A percentile compares a stretch with the other conserved stretches of the same genome.
phyloP scores from a whole-genome alignment of 2,888 invertebrate genomes.

The Amphipoea oculea region DNA sequence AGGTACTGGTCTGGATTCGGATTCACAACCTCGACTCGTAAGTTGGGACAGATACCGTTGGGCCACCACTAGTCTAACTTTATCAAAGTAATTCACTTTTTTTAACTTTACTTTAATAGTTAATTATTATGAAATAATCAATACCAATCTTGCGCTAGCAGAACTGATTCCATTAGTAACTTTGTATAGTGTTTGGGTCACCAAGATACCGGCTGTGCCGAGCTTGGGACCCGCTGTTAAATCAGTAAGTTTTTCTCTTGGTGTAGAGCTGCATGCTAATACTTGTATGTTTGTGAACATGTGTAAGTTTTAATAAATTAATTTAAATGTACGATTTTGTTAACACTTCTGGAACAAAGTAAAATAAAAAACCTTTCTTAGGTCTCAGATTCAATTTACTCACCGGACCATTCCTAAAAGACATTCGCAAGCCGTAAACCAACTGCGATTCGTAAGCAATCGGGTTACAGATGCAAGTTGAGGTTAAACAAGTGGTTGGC shows the following conservation, averaged over 20 bases:
- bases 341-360: background rate
- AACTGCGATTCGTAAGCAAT: slow-evolving; percentile 68
- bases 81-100: background rate
- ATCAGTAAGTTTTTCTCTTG: no score
- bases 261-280: no score
- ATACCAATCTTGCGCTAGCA: background rate
- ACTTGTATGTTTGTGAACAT: no score
- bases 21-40: background rate
- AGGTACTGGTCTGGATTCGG: background rate
- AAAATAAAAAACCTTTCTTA: slow-evolving; percentile 17
- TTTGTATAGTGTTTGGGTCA: no score
- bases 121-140: no score
- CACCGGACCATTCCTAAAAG: slow-evolving; percentile 45
- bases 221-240: no score
- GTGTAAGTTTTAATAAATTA: background rate
- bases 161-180: no score
- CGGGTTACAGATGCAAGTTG: slow-evolving; percentile 67
- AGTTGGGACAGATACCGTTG: no score
- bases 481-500: slow-evolving; percentile 74
- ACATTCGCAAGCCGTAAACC: slow-evolving; percentile 65
- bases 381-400: slow-evolving; percentile 49
- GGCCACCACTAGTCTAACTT: background rate
- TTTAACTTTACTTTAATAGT: no score
- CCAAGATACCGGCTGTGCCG: no score
- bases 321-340: background rate